Base-by-base conservation (phyloP, 2,113 vertebrate species). In the Rana temporaria region DNA sequence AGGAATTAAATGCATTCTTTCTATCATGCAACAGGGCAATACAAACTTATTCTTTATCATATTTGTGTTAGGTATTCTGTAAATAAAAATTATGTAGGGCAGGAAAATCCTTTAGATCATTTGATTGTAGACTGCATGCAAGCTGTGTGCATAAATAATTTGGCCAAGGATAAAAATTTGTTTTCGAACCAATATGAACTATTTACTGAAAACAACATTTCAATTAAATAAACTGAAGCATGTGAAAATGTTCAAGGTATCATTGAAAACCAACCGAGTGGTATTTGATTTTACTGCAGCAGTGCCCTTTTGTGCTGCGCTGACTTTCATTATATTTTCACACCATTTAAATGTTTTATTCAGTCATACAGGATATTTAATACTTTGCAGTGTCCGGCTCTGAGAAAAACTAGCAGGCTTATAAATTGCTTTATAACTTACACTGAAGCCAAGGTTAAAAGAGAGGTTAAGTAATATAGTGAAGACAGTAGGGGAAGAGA, bases 321-420 rank as follows among this genome's bases (percentile, higher is more conserved):
- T 52, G 15, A 55, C 34, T 64, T 71, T 81, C 79, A 81, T 81
- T 81, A 81, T 63, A 63, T 81, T 81, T 81, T 81, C 79, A 81
- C 79, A 81, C 67, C 67, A 72, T 81, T 81, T 56, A 55, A 55
- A 72, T 81, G 38, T 72, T 72, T 81, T 81, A 70, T 72, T 72
- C 30, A 30, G 67, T 71, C 59, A 64, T 70, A 48, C 68, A 64
- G 38, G 59, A 64, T 55, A 30, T 20, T 63, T 53, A 48, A 73
- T 53, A 62, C 26, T 7, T 81, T 72, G 34, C 59, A 32, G 59
- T 55, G 34, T 81, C 79, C 60, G 5, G 57, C 42, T 32, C 8
- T 5, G 15, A 63, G 38, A 34, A 52, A 74, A 26, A 63, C n/a
- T 17, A 81, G 24, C 16, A 70, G 53, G 30, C 16, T 56, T 56